Base-by-base conservation (phyloP, 2,888 invertebrate species). In the Cantharis nigra region DNA sequence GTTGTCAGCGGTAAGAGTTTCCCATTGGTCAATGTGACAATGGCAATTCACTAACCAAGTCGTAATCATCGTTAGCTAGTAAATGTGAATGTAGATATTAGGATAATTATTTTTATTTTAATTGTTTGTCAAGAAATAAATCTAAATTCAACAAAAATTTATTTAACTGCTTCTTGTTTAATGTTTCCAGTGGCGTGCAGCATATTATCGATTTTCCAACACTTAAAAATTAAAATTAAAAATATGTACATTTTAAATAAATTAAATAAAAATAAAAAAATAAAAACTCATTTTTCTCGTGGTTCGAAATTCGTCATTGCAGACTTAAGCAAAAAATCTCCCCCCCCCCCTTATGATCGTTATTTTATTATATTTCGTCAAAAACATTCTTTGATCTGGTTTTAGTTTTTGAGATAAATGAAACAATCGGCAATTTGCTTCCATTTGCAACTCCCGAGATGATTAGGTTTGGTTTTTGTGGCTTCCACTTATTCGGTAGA, bases 11-110 rank as follows among this genome's bases (percentile, higher is more conserved):
- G 78, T 83, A 83, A 83, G 82, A 82, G 82, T 79, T 78, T 76
- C 79, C 80, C 83, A 83, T 83, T 83, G 84, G 83, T 83, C 83
- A 84, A 82, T 80, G 80, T 83, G 82, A 84, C 83, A 83, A 82
- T 81, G 77, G 82, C 83, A 82, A 83, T 83, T 80, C 81, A 81
- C 76, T 79, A 81, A 79, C 76, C 77, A 74, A 65, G 71, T 74
- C 70, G 78, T 79, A 79, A 80, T 80, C 77, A 80, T 74, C 78
- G 78, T 73, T 78, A 71, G 74, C 63, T 71, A 63, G 70, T 73
- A 74, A 71, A 78, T 78, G 70, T 33, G 18, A 23, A 64, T 72
- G 70, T 67, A 75, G 69, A 75, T 78, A 75, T 67, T 49, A 64
- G 26, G 65, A 67, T 67, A 67, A 67, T 67, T 26, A 67, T 26